Conservation (phyloP, 2,888 invertebrate genomes). For the Nineta flava region DNA sequence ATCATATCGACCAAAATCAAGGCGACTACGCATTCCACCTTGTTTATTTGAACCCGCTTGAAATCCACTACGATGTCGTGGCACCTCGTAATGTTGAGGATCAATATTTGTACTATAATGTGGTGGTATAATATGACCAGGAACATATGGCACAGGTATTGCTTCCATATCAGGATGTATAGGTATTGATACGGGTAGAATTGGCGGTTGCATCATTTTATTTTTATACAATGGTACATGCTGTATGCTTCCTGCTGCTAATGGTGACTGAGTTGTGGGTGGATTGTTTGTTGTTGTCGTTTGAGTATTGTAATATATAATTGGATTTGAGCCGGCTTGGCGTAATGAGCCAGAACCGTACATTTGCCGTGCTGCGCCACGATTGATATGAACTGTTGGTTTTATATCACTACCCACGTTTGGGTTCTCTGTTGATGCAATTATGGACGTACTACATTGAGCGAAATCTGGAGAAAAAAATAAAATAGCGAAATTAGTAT, state of each 20-base stretch:
- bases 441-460: no score
- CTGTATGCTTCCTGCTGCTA: conserved; percentile 8
- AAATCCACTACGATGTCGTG: conserved; percentile 4
- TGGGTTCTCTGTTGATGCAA: neutral
- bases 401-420: conserved; percentile 17
- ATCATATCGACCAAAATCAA: conserved; percentile 9
- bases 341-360: conserved; percentile 37
- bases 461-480: no score
- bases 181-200: conserved; percentile 2
- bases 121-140: neutral
- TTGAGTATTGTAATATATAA: conserved; percentile 22
- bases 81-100: neutral
- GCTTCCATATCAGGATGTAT: conserved; percentile 7
- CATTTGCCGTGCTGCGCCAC: conserved; percentile 37
- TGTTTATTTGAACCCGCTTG: conserved; percentile 10
- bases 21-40: conserved; percentile 15
- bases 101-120: neutral
- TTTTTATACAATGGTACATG: conserved; percentile 12
- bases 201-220: conserved; percentile 1
- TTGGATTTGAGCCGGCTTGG: conserved; percentile 28
- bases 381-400: conserved; percentile 30
- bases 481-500: no score
- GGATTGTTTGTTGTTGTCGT: conserved; percentile 16
- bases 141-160: conserved; percentile 3
- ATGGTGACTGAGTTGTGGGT: conserved; percentile 7